Conservation (phyloP, 2,113 vertebrate genomes). For the rabbit (Oryctolagus cuniculus) region mOryCun1.1 NC_091432.1:21987001-21987500, state of each 20-base stretch:
- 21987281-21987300: background rate
- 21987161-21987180: too few species aligned
- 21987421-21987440: constrained; percentile 12
- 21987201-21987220: background rate
- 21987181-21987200: background rate
- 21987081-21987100: too few species aligned
- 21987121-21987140: too few species aligned
- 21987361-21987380: background rate
- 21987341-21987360: background rate
- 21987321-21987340: background rate
- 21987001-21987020: too few species aligned
- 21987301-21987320: background rate
- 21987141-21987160: too few species aligned
- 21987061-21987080: too few species aligned
- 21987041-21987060: too few species aligned
- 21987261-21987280: background rate
- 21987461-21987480: background rate
- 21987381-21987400: constrained; percentile 22
- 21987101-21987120: too few species aligned
- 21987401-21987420: constrained; percentile 11
- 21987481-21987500: background rate
- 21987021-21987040: too few species aligned
- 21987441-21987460: background rate
- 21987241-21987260: background rate
- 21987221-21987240: background rate